These are phyloP conservation scores for Circaetus gallicus DNA, from an alignment of 2,113 vertebrate species.

Conservation along the genomic window DNA sequence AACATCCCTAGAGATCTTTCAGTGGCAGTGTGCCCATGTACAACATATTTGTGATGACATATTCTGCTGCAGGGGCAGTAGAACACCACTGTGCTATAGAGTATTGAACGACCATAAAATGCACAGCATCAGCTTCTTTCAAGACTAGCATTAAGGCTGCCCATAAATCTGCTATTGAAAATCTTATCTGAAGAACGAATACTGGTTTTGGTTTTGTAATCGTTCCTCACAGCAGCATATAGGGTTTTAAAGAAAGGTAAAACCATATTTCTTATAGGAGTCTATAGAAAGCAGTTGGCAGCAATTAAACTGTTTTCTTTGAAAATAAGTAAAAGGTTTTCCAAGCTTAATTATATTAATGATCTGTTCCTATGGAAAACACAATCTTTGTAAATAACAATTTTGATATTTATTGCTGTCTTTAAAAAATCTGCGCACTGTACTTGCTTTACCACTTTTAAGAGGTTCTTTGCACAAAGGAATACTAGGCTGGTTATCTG, in stretches of 20 bases:
- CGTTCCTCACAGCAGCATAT: neutral
- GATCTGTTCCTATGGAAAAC: neutral
- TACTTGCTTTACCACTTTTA: neutral
- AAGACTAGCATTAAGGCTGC: neutral
- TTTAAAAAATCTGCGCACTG: neutral
- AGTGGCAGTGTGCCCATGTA: neutral
- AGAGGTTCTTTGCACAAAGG: neutral
- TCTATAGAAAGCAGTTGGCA: neutral
- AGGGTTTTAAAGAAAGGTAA: neutral
- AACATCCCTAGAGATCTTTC: neutral
- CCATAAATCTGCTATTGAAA: neutral
- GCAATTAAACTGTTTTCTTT: neutral
- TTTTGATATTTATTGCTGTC: neutral
- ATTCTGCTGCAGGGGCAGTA: neutral
- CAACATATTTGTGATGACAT: neutral
- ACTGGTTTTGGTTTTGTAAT: neutral
- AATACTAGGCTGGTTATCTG: neutral
- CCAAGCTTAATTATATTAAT: neutral
- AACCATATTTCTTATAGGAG: neutral
- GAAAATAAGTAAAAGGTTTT: neutral
- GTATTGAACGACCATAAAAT: neutral
- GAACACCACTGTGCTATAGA: neutral
- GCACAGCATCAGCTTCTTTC: neutral
- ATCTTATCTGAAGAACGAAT: neutral
- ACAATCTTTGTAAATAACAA: neutral